Conservation (phyloP, 2,113 vertebrate species). For the Melozone crissalis region DNA sequence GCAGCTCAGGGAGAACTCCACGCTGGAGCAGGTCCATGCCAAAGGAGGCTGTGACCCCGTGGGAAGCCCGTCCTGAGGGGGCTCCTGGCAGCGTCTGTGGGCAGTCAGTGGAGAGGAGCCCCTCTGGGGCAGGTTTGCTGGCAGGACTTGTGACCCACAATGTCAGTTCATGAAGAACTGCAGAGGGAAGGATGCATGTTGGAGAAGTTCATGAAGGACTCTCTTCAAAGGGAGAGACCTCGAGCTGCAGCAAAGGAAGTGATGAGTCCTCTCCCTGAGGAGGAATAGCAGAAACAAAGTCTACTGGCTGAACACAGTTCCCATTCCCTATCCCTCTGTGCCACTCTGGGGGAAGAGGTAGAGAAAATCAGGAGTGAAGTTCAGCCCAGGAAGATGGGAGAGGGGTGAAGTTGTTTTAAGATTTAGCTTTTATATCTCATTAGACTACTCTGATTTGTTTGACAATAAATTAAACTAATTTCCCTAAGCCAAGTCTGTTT, state of each 20-base stretch:
- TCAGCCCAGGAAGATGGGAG: not conserved
- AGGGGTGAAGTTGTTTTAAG: not conserved
- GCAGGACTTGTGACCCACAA: too few species aligned
- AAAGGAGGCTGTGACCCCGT: not conserved
- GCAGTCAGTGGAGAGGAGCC: not conserved
- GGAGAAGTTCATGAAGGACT: not conserved
- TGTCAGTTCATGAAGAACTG: not conserved
- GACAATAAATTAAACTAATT: not conserved
- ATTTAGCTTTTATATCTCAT: not conserved
- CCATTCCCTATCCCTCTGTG: not conserved
- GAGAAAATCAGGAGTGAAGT: not conserved
- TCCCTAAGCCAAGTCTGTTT: not conserved
- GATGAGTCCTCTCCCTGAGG: not conserved
- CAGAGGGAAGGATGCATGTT: not conserved
- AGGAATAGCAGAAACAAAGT: not conserved
- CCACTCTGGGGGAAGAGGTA: not conserved
- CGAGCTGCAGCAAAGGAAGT: not conserved
- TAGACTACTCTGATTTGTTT: not conserved
- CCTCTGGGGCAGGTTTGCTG: not conserved
- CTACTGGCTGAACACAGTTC: not conserved
- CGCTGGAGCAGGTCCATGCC: not conserved
- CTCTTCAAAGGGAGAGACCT: not conserved
- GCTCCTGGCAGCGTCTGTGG: not conserved
- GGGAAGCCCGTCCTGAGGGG: not conserved
- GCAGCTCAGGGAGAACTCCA: not conserved